Percentiles rank a stretch among this genome's conserved stretches.
These are phyloP conservation scores for Calameuta pallipes DNA, from an alignment of 2,888 invertebrate species.

Conservation along the genomic window DNA sequence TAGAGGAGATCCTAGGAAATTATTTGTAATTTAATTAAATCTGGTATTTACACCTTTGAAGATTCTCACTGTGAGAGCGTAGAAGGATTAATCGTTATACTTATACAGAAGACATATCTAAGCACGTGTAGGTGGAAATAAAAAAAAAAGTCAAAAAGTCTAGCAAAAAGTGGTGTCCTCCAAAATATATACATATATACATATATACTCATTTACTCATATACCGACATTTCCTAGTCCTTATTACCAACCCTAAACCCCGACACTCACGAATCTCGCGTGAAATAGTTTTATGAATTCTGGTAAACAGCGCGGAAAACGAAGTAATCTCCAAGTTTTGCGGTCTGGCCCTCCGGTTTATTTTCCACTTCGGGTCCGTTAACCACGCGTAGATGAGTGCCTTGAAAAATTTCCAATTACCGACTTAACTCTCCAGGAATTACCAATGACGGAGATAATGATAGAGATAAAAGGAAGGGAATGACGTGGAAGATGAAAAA, in stretches of 20 bases:
- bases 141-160: too few species aligned
- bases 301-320: constrained; percentile 39
- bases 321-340: constrained; percentile 28
- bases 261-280: constrained; percentile 6
- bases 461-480: constrained; percentile 11
- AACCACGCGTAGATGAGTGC: background rate
- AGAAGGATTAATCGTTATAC: background rate
- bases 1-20: constrained; percentile 26
- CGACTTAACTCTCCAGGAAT: background rate
- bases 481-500: constrained; percentile 11
- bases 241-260: too few species aligned
- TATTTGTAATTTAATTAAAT: constrained; percentile 51
- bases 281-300: constrained; percentile 43
- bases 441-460: background rate
- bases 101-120: too few species aligned
- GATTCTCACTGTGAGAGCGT: constrained; percentile 6
- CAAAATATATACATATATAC: too few species aligned
- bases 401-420: constrained; percentile 7
- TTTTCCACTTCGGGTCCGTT: constrained; percentile 9
- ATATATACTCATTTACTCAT: too few species aligned
- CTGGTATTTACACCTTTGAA: constrained; percentile 40
- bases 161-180: too few species aligned
- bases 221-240: too few species aligned
- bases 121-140: too few species aligned
- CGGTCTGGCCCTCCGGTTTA: constrained; percentile 1